phyloP scores from a whole-genome alignment of 2,797 vertebrate species.

The Scolopax rusticola region DNA sequence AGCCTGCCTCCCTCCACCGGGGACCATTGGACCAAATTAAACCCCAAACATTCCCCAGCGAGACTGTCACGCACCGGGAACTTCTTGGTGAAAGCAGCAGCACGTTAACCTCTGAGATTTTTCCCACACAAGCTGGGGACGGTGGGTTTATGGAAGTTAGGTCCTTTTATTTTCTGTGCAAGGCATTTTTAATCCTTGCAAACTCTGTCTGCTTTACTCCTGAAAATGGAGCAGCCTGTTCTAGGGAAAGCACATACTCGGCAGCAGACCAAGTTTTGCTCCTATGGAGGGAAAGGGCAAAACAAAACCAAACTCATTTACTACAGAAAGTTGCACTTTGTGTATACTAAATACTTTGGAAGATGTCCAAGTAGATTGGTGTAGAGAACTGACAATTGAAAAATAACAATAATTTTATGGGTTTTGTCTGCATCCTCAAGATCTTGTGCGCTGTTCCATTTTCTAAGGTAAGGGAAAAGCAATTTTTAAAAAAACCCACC shows the following conservation, averaged over 20 bases:
- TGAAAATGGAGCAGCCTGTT: not conserved
- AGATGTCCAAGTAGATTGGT: not conserved
- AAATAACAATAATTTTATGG: not conserved
- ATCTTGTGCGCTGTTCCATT: not conserved
- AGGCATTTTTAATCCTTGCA: not conserved
- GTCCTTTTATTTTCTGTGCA: not conserved
- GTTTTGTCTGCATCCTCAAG: not conserved
- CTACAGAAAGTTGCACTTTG: not conserved
- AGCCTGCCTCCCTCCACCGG: not conserved
- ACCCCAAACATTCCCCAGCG: not conserved
- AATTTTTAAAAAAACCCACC: not conserved
- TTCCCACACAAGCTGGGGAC: not conserved
- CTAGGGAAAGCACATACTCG: not conserved
- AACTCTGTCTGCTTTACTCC: not conserved
- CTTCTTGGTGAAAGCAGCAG: not conserved
- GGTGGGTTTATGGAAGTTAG: not conserved
- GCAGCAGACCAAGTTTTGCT: not conserved
- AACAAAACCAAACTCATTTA: not conserved
- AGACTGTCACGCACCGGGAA: not conserved
- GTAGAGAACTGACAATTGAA: not conserved
- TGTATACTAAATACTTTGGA: not conserved
- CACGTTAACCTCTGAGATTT: not conserved
- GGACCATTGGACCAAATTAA: rapidly evolving
- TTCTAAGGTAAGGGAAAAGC: not conserved
- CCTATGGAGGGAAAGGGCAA: not conserved